Evolutionary conservation across 2,797 vertebrate genomes (phyloP), one percentile per base, ranked within the genome.

Genomic region (Tauraco hartlaubi): DNA sequence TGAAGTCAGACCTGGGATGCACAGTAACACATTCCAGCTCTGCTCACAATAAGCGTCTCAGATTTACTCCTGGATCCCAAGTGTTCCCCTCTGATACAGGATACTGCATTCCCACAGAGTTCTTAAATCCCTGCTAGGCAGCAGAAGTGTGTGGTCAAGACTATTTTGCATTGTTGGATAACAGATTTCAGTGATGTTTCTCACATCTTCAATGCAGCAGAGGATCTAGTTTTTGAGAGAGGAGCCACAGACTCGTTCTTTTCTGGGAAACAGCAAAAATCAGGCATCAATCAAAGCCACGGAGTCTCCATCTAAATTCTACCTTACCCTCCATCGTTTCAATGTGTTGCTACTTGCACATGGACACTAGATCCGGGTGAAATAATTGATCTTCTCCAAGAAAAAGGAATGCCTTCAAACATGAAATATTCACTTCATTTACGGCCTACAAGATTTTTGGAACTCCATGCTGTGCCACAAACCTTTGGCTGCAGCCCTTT

Each of bases 371-470:
- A 54, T 71, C 69, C 63, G 52, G 91, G 48, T 68, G 15, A 82
- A 92, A 92, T 63, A 73, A 83, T 73, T 62, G 72, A 58, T n/a
- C 52, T 91, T 83, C 61, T 51, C 72, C 17, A 71, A 78, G 78
- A 16, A 69, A 29, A 55, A 92, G 67, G 17, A 85, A 71, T 6
- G 7, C 77, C 55, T 92, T 92, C 67, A 31, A 51, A 94, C 56
- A 58, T 85, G 69, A 96, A 92, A 80, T 77, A 94, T 41, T 80
- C 80, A 11, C 80, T 92, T 94, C 85, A 78, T 91, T 92, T 78
- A 44, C 29, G 35, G 62, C 68, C 69, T 90, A 15, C 61, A 52
- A 37, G 72, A 17, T 55, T 96, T 97, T 93, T 92, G 86, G 86
- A 85, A 33, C 63, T 49, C 56, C 61, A 28, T 23, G 81, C 87